Evolutionary conservation across 2,888 invertebrate genomes (phyloP).

Genomic region (Monoplex corrugatus): DNA sequence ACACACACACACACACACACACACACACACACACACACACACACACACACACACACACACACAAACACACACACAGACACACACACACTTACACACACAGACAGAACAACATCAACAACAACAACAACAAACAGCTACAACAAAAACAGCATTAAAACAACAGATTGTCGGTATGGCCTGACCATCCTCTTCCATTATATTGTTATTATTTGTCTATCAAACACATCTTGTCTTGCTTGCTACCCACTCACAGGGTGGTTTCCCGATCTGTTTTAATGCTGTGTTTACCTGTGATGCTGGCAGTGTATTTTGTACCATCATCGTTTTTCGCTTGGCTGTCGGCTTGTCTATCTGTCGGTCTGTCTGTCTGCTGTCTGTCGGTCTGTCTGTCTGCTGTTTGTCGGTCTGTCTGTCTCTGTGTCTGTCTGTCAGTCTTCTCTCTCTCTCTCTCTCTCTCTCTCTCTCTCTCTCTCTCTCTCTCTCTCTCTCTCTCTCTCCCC

Average conservation of each 20-base stretch:
- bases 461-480: no score
- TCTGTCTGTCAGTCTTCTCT: background rate
- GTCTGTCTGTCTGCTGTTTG: background rate
- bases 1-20: background rate
- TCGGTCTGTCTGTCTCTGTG: background rate
- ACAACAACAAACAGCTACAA: background rate
- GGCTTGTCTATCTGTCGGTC: background rate
- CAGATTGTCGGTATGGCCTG: no score
- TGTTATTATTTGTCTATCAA: no score
- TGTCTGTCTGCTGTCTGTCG: background rate
- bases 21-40: slow-evolving; percentile 16
- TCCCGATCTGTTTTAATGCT: no score
- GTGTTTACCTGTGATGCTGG: no score
- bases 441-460: no score
- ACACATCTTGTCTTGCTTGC: no score
- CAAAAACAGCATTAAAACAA: background rate
- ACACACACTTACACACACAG: slow-evolving; percentile 11
- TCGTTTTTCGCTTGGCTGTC: background rate
- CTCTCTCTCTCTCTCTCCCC: no score
- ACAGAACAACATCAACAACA: background rate
- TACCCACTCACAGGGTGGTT: no score
- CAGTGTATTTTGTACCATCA: no score
- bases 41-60: slow-evolving; percentile 7
- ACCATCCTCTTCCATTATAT: no score
- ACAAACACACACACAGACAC: background rate